phyloP scores from a whole-genome alignment of 2,113 vertebrate genomes.

The Scortum barcoo region DNA sequence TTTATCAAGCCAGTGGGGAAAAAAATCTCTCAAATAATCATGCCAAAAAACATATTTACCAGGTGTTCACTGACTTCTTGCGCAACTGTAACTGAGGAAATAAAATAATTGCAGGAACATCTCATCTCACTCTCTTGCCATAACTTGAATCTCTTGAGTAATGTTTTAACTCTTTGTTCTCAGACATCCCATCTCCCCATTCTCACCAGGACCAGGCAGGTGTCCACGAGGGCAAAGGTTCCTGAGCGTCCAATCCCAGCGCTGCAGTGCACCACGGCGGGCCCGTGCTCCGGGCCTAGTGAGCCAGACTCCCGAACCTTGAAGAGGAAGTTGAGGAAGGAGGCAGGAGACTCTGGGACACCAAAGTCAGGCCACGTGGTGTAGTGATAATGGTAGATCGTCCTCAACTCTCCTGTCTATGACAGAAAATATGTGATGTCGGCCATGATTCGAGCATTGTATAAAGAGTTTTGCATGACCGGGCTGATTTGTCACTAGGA shows the following conservation, averaged over 20 bases:
- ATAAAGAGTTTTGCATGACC: background rate
- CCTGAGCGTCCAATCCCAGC: constrained; percentile 97
- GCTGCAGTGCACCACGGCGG: constrained; percentile 94
- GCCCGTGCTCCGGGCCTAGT: constrained; percentile 88
- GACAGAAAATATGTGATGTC: constrained; percentile 45
- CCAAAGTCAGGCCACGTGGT: constrained; percentile 99
- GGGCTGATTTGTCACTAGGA: background rate
- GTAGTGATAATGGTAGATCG: constrained; percentile 98
- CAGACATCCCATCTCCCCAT: background rate
- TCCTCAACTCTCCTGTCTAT: constrained; percentile 91
- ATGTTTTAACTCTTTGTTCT: background rate
- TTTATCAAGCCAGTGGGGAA: background rate
- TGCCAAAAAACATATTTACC: background rate
- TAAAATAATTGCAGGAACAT: too few relatives aligned
- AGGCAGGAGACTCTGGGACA: constrained; percentile 96
- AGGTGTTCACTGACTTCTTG: background rate
- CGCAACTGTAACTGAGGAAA: too few relatives aligned
- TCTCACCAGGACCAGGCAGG: constrained; percentile 95
- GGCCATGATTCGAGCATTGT: background rate
- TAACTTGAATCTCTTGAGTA: constrained; percentile 17
- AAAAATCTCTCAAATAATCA: background rate
- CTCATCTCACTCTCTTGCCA: constrained; percentile 9
- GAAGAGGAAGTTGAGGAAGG: constrained; percentile 97
- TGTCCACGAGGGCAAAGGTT: constrained; percentile 96
- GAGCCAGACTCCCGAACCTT: constrained; percentile 95